Evolutionary conservation across 2,888 invertebrate species (phyloP).

Genomic region (Leucoptera coffeella): DNA sequence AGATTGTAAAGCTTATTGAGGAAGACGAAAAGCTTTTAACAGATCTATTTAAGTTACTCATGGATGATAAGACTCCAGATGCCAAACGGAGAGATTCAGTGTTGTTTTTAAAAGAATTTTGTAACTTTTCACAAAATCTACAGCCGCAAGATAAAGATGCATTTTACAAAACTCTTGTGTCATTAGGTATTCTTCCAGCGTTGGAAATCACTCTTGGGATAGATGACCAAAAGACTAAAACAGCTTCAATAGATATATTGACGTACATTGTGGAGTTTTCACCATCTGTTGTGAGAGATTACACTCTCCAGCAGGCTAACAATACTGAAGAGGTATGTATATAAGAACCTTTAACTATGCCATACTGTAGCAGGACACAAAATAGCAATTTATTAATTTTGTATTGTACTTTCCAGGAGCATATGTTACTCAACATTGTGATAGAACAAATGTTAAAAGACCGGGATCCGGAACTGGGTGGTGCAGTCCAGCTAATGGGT

Average conservation of each 20-base stretch:
- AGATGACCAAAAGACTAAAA: slow-evolving; percentile 91
- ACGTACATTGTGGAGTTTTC: slow-evolving; percentile 98
- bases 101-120: slow-evolving; percentile 97
- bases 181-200: slow-evolving; percentile 81
- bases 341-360: background rate
- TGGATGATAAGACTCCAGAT: slow-evolving; percentile 81
- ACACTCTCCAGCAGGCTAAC: slow-evolving; percentile 87
- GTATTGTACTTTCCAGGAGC: slow-evolving; percentile 78
- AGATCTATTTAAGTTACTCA: slow-evolving; percentile 89
- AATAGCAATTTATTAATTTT: too few species aligned
- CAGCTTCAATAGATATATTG: slow-evolving; percentile 95
- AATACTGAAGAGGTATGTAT: slow-evolving; percentile 75
- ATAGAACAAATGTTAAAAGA: slow-evolving; percentile 98
- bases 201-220: slow-evolving; percentile 86
- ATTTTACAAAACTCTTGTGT: slow-evolving; percentile 92
- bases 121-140: slow-evolving; percentile 96
- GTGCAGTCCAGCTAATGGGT: slow-evolving; percentile 94
- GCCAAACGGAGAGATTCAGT: slow-evolving; percentile 87
- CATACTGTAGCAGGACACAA: background rate
- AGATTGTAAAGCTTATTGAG: slow-evolving; percentile 96
- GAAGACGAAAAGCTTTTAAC: slow-evolving; percentile 96
- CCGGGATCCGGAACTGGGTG: slow-evolving; percentile 93
- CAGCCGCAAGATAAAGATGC: slow-evolving; percentile 96
- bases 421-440: slow-evolving; percentile 91
- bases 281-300: slow-evolving; percentile 94